Percentiles rank a stretch among this genome's conserved stretches.
Conservation (phyloP, 2,888 invertebrate species). For the Oxycera nigricornis region DNA sequence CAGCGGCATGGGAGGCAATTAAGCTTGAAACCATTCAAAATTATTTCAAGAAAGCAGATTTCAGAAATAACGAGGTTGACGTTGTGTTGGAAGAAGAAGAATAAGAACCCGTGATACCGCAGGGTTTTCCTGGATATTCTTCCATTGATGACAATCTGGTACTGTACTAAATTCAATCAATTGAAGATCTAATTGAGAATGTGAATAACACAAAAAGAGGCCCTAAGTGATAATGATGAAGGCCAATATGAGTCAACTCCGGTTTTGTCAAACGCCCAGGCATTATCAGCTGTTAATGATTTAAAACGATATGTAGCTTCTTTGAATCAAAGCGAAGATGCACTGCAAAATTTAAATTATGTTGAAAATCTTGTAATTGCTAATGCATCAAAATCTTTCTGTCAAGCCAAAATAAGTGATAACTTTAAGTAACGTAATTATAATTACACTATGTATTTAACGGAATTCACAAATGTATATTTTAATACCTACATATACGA, state of each 20-base stretch:
- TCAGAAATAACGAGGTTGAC: too few relatives aligned
- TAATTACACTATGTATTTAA: too few relatives aligned
- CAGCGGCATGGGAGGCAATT: too few relatives aligned
- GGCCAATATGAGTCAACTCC: neutral
- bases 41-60: neutral
- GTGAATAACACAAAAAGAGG: slow-evolving; percentile 1
- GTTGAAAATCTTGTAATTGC: slow-evolving; percentile 2
- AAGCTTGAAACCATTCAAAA: too few relatives aligned
- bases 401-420: slow-evolving; percentile 6
- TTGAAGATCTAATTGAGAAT: neutral
- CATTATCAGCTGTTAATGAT: too few relatives aligned
- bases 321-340: neutral
- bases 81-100: neutral
- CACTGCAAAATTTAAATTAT: neutral
- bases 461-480: too few relatives aligned
- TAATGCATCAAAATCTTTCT: neutral
- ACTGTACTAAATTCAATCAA: neutral
- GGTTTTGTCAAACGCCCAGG: too few relatives aligned
- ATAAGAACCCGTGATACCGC: slow-evolving; percentile 3
- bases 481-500: too few relatives aligned
- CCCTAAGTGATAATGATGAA: neutral
- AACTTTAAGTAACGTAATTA: too few relatives aligned
- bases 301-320: neutral
- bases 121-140: neutral
- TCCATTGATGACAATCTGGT: neutral